Evolutionary conservation across 2,888 invertebrate genomes (phyloP).

Genomic region (Liposcelis brunnea): DNA sequence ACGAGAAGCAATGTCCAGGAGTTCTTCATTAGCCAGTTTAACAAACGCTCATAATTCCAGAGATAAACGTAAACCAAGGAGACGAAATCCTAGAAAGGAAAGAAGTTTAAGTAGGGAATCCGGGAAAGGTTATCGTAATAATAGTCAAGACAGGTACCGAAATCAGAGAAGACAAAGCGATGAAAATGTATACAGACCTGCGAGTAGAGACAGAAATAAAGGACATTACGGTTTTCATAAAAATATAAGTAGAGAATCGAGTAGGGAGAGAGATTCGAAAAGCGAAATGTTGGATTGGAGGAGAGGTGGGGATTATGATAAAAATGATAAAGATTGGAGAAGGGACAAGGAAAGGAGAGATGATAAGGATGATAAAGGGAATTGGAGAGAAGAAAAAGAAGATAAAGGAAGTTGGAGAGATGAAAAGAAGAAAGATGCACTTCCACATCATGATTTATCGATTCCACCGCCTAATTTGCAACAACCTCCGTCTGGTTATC

Average conservation of each 20-base stretch:
- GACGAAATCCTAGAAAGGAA: slow-evolving; percentile 15
- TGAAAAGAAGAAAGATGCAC: neutral
- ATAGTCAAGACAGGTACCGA: slow-evolving; percentile 9
- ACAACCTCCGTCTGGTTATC: neutral
- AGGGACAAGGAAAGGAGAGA: slow-evolving; percentile 11
- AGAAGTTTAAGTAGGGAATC: slow-evolving; percentile 10
- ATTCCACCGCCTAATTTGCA: neutral
- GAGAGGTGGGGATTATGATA: slow-evolving; percentile 10
- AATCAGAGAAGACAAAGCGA: slow-evolving; percentile 18
- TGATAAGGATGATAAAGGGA: slow-evolving; percentile 15
- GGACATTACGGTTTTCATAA: slow-evolving; percentile 6
- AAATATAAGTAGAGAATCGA: neutral
- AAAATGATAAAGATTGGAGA: neutral
- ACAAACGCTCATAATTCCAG: slow-evolving; percentile 11
- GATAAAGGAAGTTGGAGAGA: slow-evolving; percentile 1
- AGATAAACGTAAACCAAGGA: slow-evolving; percentile 13
- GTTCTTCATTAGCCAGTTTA: slow-evolving; percentile 35
- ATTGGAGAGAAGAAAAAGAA: slow-evolving; percentile 13
- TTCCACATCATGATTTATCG: neutral
- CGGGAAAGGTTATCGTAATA: slow-evolving; percentile 8
- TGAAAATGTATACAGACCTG: slow-evolving; percentile 23
- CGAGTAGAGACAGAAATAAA: slow-evolving; percentile 4
- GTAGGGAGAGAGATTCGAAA: neutral
- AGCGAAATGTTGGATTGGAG: slow-evolving; percentile 1
- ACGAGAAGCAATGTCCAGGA: slow-evolving; percentile 31